These are phyloP conservation scores for Sussaba pulchella DNA, from an alignment of 2,888 invertebrate species.

Conservation along the genomic window DNA sequence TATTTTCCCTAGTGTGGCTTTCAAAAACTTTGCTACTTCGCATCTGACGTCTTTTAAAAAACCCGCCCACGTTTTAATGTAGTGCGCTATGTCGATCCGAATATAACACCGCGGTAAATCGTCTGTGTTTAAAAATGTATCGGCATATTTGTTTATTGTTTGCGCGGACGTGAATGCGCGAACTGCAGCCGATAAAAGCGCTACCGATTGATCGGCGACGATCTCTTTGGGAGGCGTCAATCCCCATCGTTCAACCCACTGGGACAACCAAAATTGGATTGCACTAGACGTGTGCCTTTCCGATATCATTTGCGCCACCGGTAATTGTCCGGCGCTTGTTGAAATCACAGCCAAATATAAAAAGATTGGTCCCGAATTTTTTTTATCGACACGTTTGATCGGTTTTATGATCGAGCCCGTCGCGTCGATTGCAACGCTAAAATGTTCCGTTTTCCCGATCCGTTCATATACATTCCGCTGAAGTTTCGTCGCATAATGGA, in stretches of 20 bases:
- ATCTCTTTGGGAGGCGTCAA: conserved; percentile 63
- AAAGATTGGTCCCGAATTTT: conserved; percentile 59
- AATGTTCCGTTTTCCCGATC: conserved; percentile 25
- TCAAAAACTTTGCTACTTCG: conserved; percentile 53
- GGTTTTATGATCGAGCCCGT: conserved; percentile 59
- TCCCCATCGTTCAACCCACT: conserved; percentile 61
- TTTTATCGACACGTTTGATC: conserved; percentile 48
- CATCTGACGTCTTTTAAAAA: conserved; percentile 44
- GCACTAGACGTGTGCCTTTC: conserved; percentile 63
- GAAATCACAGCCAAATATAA: conserved; percentile 63
- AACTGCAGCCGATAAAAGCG: conserved; percentile 62
- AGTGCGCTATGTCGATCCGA: conserved; percentile 65
- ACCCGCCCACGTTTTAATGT: conserved; percentile 55
- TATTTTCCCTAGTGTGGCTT: conserved; percentile 55
- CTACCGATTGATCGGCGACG: conserved; percentile 56
- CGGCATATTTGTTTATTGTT: conserved; percentile 61
- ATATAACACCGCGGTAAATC: conserved; percentile 60
- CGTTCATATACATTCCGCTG: conserved; percentile 55
- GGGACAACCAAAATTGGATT: conserved; percentile 61
- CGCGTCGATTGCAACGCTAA: conserved; percentile 64
- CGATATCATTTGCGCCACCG: conserved; percentile 65
- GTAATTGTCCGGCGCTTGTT: conserved; percentile 55
- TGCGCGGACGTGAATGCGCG: conserved; percentile 57
- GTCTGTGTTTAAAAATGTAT: conserved; percentile 34
- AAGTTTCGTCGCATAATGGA: conserved; percentile 63